Percentiles rank a stretch among this genome's conserved stretches.
These are phyloP conservation scores for Dynastes maya DNA, from an alignment of 2,888 invertebrate species.

Conservation along the genomic window DNA sequence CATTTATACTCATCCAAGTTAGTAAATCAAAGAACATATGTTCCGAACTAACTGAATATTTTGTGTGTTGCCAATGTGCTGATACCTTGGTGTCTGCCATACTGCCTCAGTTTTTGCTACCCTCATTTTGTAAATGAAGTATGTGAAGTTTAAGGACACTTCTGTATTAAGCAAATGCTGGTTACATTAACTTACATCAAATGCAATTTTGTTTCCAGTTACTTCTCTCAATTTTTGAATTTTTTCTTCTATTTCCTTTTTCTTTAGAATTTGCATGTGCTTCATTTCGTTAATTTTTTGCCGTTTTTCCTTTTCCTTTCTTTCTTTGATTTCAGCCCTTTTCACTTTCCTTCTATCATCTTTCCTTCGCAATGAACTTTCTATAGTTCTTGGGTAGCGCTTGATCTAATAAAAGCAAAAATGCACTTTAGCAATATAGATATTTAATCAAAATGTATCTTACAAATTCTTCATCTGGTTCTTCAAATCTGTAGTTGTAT, in stretches of 20 bases:
- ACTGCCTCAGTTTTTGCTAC: too few relatives aligned
- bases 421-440: neutral
- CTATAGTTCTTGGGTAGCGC: constrained; percentile 92
- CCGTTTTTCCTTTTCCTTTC: constrained; percentile 85
- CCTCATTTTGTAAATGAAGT: too few relatives aligned
- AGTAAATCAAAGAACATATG: too few relatives aligned
- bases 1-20: too few relatives aligned
- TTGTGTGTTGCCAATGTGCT: too few relatives aligned
- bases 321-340: constrained; percentile 81
- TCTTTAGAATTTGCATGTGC: constrained; percentile 87
- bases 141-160: too few relatives aligned
- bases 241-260: constrained; percentile 92
- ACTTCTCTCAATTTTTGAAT: constrained; percentile 89
- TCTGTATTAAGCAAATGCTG: too few relatives aligned
- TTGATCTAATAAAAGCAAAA: constrained; percentile 77
- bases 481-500: constrained; percentile 97
- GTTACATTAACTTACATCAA: constrained; percentile 71
- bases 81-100: too few relatives aligned
- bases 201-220: constrained; percentile 85
- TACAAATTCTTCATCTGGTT: constrained; percentile 94
- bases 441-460: constrained; percentile 59
- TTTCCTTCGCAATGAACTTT: constrained; percentile 82
- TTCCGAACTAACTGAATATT: too few relatives aligned
- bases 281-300: constrained; percentile 91
- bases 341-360: constrained; percentile 86